A percentile compares a stretch with the other conserved stretches of the same genome.
Evolutionary conservation across 2,888 invertebrate species (phyloP).

Genomic region (Tineola bisselliella): DNA sequence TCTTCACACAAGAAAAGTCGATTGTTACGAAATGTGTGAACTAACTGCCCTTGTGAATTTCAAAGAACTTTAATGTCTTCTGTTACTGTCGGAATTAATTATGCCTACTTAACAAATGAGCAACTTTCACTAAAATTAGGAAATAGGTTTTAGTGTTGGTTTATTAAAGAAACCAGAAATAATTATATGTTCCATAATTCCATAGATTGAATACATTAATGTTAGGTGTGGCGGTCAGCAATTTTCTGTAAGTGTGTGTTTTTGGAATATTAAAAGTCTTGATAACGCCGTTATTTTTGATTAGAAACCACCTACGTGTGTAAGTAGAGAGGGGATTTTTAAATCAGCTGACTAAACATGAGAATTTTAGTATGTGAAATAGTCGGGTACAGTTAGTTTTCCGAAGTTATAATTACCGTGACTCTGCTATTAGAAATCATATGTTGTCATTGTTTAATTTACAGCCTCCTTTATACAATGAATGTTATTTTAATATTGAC

Average conservation of each 20-base stretch:
- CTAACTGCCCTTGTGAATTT: slow-evolving; percentile 5
- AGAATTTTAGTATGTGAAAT: neutral
- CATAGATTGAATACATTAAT: neutral
- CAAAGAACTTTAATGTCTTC: slow-evolving; percentile 7
- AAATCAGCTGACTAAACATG: neutral
- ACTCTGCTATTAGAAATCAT: neutral
- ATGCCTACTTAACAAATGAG: slow-evolving; percentile 3
- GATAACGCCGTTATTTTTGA: neutral
- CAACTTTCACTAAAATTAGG: slow-evolving; percentile 9
- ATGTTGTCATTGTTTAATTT: neutral
- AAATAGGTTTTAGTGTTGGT: neutral
- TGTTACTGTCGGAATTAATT: neutral
- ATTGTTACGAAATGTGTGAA: slow-evolving; percentile 12
- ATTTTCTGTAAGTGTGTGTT: neutral
- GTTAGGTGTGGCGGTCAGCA: neutral
- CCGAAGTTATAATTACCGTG: neutral
- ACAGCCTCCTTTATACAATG: neutral
- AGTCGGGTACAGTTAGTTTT: neutral
- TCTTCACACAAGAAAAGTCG: slow-evolving; percentile 6
- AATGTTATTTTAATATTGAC: too few relatives aligned
- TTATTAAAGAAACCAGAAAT: neutral
- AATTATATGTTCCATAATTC: neutral
- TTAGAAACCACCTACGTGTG: neutral
- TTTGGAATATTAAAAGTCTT: neutral
- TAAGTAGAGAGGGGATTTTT: neutral